Evolutionary conservation across 1,140 invertebrate species (phyloP).

Genomic region (Polypedilum pembai): DNA sequence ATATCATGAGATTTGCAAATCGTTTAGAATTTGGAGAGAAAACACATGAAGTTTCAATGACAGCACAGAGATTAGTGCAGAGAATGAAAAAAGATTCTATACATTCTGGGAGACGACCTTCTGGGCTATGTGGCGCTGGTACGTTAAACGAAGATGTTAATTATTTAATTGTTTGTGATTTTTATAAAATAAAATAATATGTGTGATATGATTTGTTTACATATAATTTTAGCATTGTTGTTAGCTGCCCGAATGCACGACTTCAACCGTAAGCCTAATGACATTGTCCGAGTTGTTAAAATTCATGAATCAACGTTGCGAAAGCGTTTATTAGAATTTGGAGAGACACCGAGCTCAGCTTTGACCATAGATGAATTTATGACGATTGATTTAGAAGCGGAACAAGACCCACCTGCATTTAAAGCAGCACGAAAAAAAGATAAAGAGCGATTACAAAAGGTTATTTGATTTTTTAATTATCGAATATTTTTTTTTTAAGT

Average conservation of each 20-base stretch:
- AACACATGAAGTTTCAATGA: constrained; percentile 90
- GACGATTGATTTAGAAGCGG: constrained; percentile 91
- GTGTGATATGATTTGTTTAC: not conserved
- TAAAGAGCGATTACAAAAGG: constrained; percentile 67
- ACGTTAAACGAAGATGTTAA: constrained; percentile 34
- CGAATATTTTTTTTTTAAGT: not conserved
- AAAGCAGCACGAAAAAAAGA: constrained; percentile 82
- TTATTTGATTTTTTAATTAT: not conserved
- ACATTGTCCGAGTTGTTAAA: constrained; percentile 93
- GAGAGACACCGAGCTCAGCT: constrained; percentile 82
- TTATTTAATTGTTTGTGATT: constrained; percentile 27
- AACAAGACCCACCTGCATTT: constrained; percentile 93
- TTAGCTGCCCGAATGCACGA: constrained; percentile 90
- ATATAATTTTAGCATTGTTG: constrained; percentile 66
- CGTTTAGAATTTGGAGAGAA: constrained; percentile 87
- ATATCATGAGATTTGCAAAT: constrained; percentile 90
- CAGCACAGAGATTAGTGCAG: constrained; percentile 85
- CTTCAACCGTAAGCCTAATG: constrained; percentile 76
- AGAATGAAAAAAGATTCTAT: constrained; percentile 98
- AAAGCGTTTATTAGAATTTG: constrained; percentile 91
- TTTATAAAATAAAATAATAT: too few species aligned
- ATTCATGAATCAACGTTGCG: constrained; percentile 89
- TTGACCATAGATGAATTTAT: constrained; percentile 96
- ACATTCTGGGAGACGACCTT: constrained; percentile 89
- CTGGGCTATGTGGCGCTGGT: constrained; percentile 94